Evolutionary conservation across 2,113 vertebrate species (phyloP), one percentile per base, ranked within the genome.

Genomic region (Electrona antarctica): DNA sequence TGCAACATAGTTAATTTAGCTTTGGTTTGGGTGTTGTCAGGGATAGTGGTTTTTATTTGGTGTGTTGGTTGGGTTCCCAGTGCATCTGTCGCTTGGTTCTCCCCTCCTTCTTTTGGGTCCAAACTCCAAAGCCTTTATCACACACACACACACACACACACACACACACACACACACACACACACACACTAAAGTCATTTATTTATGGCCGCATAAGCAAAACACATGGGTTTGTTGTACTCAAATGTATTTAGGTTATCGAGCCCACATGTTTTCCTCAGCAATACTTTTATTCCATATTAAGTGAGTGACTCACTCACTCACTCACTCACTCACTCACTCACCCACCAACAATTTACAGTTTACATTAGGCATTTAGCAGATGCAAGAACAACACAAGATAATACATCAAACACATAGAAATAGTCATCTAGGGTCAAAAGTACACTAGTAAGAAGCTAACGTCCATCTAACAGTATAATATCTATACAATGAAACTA

Each of bases 81-180:
- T 71, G 7, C 15, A 14, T 13, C n/a, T 62, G 41, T 9, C 51
- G 60, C 58, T 68, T 78, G 10, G 8, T 15, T 21, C 47, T 51
- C 11, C 62, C 12, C 62, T 62, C n/a, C 41, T n/a, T n/a, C n/a
- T 49, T 78, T 73, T 74, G 63, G 84, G 92, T 91, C 82, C 89
- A 90, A 92, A 91, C 77, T 91, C 85, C 88, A 89, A 87, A 79
- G 88, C 73, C 73, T 56, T 54, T 41, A 41, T 41, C 33, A 2
- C 33, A 41, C 3, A 41, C 33, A 41, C 21, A 9, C 4, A 6
- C 21, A 12, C 5, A 11, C 50, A 54, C 28, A 41, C 11, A 65
- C n/a, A 52, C 48, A 51, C 15, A 28, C n/a, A 29, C 14, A 14
- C 14, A 2, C 21, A 52, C 63, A 13, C 46, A 10, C 15, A 60